A percentile compares a stretch with the other conserved stretches of the same genome.
phyloP scores from a whole-genome alignment of 2,888 invertebrate species.

The Cryptus viduatorius region DNA sequence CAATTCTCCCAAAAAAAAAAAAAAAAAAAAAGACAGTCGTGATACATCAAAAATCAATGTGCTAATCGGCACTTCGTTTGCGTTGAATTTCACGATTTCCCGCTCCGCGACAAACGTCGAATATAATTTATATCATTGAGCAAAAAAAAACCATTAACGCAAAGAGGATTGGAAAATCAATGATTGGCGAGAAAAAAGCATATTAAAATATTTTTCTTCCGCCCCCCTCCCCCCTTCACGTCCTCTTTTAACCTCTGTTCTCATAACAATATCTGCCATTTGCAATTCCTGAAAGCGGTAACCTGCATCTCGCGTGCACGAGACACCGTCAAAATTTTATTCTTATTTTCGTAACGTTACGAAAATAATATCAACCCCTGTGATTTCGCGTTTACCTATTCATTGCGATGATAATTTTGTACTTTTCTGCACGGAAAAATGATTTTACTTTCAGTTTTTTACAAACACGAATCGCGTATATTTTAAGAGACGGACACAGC shows the following conservation, averaged over 20 bases:
- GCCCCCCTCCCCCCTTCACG: too few species aligned
- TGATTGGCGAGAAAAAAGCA: neutral
- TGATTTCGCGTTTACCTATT: neutral
- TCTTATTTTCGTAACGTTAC: neutral
- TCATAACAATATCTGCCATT: neutral
- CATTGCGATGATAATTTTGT: too few species aligned
- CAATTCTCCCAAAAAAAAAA: slow-evolving; percentile 12
- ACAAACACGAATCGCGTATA: too few species aligned
- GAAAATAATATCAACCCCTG: neutral
- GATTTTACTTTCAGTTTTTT: too few species aligned
- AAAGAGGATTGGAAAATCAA: neutral
- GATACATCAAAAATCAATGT: neutral
- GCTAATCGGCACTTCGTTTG: neutral
- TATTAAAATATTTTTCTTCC: neutral
- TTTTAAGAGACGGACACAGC: too few species aligned
- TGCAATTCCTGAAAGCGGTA: slow-evolving; percentile 3
- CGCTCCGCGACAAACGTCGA: neutral
- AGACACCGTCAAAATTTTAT: neutral
- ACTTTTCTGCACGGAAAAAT: too few species aligned
- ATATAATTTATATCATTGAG: slow-evolving; percentile 7
- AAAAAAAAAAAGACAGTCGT: neutral
- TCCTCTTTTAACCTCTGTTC: neutral
- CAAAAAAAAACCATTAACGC: neutral
- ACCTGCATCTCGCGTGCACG: neutral
- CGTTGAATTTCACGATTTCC: neutral